Evolutionary conservation across 1,140 invertebrate genomes (phyloP).

Genomic region (Tetramorium parvispinum): DNA sequence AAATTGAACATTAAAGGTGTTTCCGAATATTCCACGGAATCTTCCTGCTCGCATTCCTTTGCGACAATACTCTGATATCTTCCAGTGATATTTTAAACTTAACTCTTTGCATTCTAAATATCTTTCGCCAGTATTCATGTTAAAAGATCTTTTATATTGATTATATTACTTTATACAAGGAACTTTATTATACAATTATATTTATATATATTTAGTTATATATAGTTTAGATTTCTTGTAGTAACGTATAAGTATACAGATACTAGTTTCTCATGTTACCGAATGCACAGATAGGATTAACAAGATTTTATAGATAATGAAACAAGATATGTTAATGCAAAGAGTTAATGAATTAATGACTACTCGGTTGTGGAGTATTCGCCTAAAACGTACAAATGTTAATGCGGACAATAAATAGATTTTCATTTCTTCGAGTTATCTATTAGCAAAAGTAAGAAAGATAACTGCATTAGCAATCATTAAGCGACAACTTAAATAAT

Average conservation of each 20-base stretch:
- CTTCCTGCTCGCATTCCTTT: conserved; percentile 30
- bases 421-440: conserved; percentile 42
- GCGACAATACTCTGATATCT: conserved; percentile 37
- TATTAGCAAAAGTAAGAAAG: conserved; percentile 33
- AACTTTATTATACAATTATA: neutral
- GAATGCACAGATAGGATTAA: neutral
- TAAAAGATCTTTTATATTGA: neutral
- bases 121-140: neutral
- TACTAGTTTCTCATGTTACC: neutral
- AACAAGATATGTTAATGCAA: conserved; percentile 41
- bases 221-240: neutral
- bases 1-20: conserved; percentile 34
- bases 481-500: conserved; percentile 48
- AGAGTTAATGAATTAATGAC: conserved; percentile 50
- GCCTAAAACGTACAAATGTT: conserved; percentile 61
- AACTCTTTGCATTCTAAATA: conserved; percentile 44
- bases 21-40: conserved; percentile 37
- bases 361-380: conserved; percentile 52
- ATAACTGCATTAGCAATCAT: conserved; percentile 53
- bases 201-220: neutral
- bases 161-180: conserved; percentile 22
- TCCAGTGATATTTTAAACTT: conserved; percentile 27
- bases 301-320: conserved; percentile 15
- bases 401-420: conserved; percentile 66
- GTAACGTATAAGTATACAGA: conserved; percentile 1